Percentiles rank a stretch among this genome's conserved stretches.
phyloP scores from a whole-genome alignment of 92 coral and sea anemone genomes.

The Zoanthus gigantus region DNA sequence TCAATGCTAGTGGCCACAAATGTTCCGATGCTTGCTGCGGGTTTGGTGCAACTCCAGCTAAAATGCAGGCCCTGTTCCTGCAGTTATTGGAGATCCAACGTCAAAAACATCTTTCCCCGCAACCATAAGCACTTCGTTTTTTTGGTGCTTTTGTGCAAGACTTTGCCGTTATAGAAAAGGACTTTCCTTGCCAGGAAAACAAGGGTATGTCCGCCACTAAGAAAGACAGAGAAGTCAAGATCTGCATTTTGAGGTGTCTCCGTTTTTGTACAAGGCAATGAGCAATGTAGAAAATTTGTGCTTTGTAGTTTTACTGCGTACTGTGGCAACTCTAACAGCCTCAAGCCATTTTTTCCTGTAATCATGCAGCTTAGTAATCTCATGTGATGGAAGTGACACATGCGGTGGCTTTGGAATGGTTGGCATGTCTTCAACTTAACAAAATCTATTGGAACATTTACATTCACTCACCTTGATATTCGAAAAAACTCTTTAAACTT shows the following conservation, averaged over 20 bases:
- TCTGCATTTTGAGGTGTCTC: conserved; percentile 57
- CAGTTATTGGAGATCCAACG: conserved; percentile 50
- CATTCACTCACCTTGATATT: too few relatives aligned
- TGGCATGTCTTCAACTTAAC: conserved; percentile 10
- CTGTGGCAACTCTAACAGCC: conserved; percentile 63
- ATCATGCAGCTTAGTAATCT: conserved; percentile 58
- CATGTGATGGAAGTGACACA: conserved; percentile 43
- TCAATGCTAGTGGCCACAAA: conserved; percentile 55
- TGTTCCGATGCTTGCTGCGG: conserved; percentile 50
- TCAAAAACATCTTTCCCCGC: conserved; percentile 36
- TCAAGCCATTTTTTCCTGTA: conserved; percentile 64
- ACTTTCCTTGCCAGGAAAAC: not conserved
- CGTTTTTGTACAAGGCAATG: conserved; percentile 47
- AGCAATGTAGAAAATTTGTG: conserved; percentile 57
- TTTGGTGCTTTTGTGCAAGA: conserved; percentile 17
- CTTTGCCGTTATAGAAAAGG: not conserved
- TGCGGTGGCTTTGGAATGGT: conserved; percentile 47
- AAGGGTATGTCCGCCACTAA: conserved; percentile 47
- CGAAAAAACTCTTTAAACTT: too few relatives aligned
- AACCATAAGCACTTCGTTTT: conserved; percentile 29
- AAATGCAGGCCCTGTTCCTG: conserved; percentile 56
- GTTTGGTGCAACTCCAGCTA: conserved; percentile 54
- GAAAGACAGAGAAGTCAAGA: conserved; percentile 53
- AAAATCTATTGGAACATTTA: not conserved
- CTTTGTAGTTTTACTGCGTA: conserved; percentile 55